These are phyloP conservation scores for Saxicola maurus DNA, from an alignment of 2,797 vertebrate genomes.

Conservation along the genomic window DNA sequence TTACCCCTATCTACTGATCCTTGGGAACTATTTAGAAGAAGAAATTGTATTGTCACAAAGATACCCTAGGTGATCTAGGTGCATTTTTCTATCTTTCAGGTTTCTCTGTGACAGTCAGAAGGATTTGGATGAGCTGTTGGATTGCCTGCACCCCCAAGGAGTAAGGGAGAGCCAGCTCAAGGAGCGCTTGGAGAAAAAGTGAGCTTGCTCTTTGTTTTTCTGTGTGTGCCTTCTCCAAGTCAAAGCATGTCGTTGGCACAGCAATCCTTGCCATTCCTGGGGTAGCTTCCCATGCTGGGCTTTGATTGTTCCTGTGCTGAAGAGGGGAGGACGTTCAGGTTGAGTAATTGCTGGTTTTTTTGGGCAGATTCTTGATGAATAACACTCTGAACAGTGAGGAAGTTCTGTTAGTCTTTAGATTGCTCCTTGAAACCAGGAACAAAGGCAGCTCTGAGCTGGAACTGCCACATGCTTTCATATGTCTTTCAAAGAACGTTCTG, in stretches of 20 bases:
- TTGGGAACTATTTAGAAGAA: background rate
- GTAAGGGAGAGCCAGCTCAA: conserved; percentile 90
- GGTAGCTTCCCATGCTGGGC: background rate
- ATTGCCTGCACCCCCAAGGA: conserved; percentile 88
- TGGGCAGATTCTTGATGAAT: background rate
- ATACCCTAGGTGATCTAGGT: background rate
- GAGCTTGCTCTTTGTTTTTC: background rate
- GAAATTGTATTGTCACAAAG: background rate
- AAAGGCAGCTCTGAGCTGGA: background rate
- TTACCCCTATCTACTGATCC: background rate
- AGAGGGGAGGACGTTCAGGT: background rate
- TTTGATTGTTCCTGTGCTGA: background rate
- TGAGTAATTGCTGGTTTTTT: background rate
- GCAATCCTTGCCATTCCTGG: background rate
- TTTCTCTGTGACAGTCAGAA: conserved; percentile 87
- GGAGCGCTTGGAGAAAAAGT: conserved; percentile 85
- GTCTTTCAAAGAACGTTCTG: background rate
- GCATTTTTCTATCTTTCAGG: conserved; percentile 68
- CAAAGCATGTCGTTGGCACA: background rate
- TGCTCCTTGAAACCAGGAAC: background rate
- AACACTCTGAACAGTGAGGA: background rate
- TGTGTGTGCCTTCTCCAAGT: background rate
- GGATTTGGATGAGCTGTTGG: conserved; percentile 89
- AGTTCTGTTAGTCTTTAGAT: background rate
- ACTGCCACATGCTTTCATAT: background rate